A percentile compares a stretch with the other conserved stretches of the same genome.
Evolutionary conservation across 2,113 vertebrate genomes (phyloP).

Genomic region (Channa maculata): DNA sequence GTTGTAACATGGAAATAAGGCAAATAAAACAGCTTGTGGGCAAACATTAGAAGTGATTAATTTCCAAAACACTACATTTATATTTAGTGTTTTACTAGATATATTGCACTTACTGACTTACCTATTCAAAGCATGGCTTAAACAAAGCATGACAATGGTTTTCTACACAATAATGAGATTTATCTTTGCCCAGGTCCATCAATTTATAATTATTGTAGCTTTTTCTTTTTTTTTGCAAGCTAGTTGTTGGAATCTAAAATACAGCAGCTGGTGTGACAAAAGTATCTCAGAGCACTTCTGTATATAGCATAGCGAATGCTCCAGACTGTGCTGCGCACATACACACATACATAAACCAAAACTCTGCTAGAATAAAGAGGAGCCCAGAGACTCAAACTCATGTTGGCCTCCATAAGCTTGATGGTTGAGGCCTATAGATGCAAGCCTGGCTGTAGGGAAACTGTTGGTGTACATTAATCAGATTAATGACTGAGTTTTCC

Average conservation of each 20-base stretch:
- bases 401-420: slow-evolving; percentile 4
- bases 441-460: slow-evolving; percentile 35
- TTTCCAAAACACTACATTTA: background rate
- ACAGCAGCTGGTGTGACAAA: slow-evolving; percentile 5
- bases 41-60: background rate
- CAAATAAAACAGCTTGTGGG: slow-evolving; percentile 17
- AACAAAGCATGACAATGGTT: background rate
- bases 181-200: slow-evolving; percentile 14
- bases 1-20: slow-evolving; percentile 3
- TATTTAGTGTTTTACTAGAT: background rate
- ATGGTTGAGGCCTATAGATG: slow-evolving; percentile 8
- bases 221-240: slow-evolving; percentile 22
- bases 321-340: background rate
- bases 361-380: slow-evolving; percentile 50
- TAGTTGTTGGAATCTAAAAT: slow-evolving; percentile 3
- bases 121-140: background rate
- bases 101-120: too few species aligned
- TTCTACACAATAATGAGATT: background rate
- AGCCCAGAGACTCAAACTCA: slow-evolving; percentile 25
- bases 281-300: slow-evolving; percentile 8
- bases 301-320: slow-evolving; percentile 38
- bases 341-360: background rate
- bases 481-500: slow-evolving; percentile 81
- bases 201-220: background rate
- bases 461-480: slow-evolving; percentile 79